phyloP scores from a whole-genome alignment of 1,140 invertebrate genomes.

The Apolygus lucorum region DNA sequence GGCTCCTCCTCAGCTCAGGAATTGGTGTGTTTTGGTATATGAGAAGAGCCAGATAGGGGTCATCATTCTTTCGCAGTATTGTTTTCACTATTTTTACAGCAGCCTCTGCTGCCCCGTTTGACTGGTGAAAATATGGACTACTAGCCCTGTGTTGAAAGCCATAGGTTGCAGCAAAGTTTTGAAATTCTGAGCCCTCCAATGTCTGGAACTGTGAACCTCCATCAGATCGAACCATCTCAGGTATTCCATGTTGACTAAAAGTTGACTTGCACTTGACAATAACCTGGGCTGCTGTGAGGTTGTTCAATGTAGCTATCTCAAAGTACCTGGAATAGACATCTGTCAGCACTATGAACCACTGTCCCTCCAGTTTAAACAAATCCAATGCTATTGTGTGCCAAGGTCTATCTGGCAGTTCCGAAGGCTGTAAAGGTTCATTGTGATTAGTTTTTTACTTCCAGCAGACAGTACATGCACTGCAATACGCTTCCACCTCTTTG shows the following conservation, averaged over 20 bases:
- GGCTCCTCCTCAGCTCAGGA: too few species aligned
- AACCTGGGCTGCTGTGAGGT: background rate
- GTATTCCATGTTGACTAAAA: background rate
- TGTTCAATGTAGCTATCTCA: background rate
- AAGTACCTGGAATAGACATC: slow-evolving; percentile 1
- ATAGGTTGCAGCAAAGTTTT: background rate
- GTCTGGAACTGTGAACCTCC: too few species aligned
- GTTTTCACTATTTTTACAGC: too few species aligned
- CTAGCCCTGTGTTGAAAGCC: background rate
- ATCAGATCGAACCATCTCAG: background rate
- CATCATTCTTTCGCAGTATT: too few species aligned
- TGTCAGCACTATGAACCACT: background rate
- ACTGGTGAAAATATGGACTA: too few species aligned
- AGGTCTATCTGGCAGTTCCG: background rate
- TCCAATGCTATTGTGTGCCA: background rate
- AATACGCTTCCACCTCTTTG: too few species aligned
- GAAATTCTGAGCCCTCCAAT: background rate
- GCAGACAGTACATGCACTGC: too few species aligned
- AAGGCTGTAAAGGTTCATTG: background rate
- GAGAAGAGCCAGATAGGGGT: too few species aligned
- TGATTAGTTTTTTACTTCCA: too few species aligned
- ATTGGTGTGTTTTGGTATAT: too few species aligned
- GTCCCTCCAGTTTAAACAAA: background rate
- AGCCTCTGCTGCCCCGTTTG: too few species aligned
- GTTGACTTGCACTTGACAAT: background rate